Evolutionary conservation across 2,797 vertebrate species (phyloP), one percentile per base, ranked within the genome.

Genomic region (Mormyrus hasselquistii): DNA sequence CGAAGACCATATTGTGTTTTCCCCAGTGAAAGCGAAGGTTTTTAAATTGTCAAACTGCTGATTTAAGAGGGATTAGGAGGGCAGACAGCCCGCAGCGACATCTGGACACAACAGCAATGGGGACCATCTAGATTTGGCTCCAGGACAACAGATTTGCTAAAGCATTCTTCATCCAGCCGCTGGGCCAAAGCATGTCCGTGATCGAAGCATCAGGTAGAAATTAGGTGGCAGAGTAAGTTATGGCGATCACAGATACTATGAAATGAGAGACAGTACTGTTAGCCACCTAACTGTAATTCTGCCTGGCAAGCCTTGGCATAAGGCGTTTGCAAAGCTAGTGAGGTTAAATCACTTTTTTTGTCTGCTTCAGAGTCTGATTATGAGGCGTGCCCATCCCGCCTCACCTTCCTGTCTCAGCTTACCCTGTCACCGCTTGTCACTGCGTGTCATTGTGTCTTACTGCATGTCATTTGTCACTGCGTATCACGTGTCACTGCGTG

Each of bases 41-140:
- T 83, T 50, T 2, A 49, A 83, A n/a, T n/a, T 9, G 25, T 69
- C 25, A 69, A 83, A 47, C 41, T 83, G 41, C 49, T 83, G 47
- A 50, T 50, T 83, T 83, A 83, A 83, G 16, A 22, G 79, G 79
- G 79, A 83, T 83, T 83, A 44, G n/a, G 38, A 83, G 79, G 16
- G 73, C 38, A 79, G 73, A 3, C 34, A 19, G 76, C 38, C 14
- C 16, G 3, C 50, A 19, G 19, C 22, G 44, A 50, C 79, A 83
- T 44, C 41, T 47, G 79, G 79, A 47, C 41, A 83, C 44, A 25
- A 25, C 5, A 4, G 41, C 10, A 7, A 83, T 10, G 8, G 44
- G 41, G 47, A 83, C 47, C 47, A 50, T 25, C n/a, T 83, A 9
- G 8, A 22, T 47, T 25, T 50, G 16, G 41, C 22, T 41, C 76